Conservation (phyloP, 1,140 invertebrate genomes). For the Heliothis virescens region DNA sequence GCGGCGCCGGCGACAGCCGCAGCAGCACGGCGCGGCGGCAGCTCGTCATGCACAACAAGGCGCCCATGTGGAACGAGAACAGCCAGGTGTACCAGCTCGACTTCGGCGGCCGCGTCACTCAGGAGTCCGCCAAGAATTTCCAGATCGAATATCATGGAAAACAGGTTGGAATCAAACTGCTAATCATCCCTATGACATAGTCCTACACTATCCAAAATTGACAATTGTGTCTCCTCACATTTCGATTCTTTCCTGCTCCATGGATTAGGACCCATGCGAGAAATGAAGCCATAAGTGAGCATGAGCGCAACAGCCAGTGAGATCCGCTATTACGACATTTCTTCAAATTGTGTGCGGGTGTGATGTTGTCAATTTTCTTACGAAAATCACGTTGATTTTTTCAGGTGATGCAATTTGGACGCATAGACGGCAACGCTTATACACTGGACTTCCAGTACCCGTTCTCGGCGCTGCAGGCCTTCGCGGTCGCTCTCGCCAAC, state of each 20-base stretch:
- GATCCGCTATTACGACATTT: no score
- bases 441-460: conserved; percentile 99
- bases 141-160: conserved; percentile 99
- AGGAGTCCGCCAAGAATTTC: conserved; percentile 99
- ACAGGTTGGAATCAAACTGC: conserved; percentile 89
- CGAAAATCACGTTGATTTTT: conserved; percentile 12
- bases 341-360: no score
- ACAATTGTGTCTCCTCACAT: no score
- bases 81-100: conserved; percentile 99
- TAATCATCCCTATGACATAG: no score
- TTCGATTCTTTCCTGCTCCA: no score
- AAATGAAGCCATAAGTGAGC: no score
- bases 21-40: conserved; percentile 83
- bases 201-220: no score
- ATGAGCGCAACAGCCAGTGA: no score
- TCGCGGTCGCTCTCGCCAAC: conserved; percentile 98
- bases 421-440: conserved; percentile 99
- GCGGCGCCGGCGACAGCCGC: conserved; percentile 15
- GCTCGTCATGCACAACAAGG: conserved; percentile 99
- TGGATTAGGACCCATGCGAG: no score
- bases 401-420: conserved; percentile 99
- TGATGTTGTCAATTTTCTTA: no score
- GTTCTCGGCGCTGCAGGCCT: conserved; percentile 99
- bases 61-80: conserved; percentile 99
- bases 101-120: conserved; percentile 99